Conservation (phyloP, 2,888 invertebrate genomes). For the Tetragnatha montana region DNA sequence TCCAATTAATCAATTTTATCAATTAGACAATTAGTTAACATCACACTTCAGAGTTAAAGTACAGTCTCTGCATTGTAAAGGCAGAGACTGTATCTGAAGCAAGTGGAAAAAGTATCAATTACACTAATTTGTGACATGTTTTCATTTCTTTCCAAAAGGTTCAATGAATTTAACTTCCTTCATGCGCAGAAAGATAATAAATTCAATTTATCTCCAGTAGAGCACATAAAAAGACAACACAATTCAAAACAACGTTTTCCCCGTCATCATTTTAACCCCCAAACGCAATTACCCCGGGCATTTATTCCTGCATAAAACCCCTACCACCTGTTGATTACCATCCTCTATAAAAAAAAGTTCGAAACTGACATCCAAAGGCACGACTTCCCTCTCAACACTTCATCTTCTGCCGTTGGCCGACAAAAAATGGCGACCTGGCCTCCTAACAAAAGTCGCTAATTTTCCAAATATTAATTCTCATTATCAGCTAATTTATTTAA, state of each 20-base stretch:
- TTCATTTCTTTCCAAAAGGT: too few relatives aligned
- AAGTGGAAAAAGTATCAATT: too few relatives aligned
- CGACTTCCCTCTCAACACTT: neutral
- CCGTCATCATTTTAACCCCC: neutral
- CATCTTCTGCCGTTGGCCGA: conserved; percentile 21
- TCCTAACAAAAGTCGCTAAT: conserved; percentile 58
- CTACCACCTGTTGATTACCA: conserved; percentile 30
- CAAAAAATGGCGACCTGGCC: conserved; percentile 24
- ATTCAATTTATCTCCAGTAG: too few relatives aligned
- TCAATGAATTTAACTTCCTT: too few relatives aligned
- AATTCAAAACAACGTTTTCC: neutral
- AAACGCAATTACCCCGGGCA: neutral
- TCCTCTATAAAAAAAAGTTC: conserved; percentile 12
- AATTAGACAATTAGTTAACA: too few relatives aligned
- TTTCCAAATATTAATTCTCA: conserved; percentile 71
- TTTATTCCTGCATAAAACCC: conserved; percentile 1
- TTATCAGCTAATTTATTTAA: conserved; percentile 71
- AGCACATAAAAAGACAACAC: neutral
- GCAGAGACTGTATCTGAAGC: too few relatives aligned
- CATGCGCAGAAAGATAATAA: too few relatives aligned
- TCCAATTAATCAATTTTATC: too few relatives aligned
- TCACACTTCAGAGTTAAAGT: too few relatives aligned
- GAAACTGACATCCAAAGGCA: conserved; percentile 6
- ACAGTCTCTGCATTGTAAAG: too few relatives aligned
- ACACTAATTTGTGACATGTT: too few relatives aligned